Evolutionary conservation across 2,888 invertebrate genomes (phyloP).

Genomic region (Cheilosia vulpina): DNA sequence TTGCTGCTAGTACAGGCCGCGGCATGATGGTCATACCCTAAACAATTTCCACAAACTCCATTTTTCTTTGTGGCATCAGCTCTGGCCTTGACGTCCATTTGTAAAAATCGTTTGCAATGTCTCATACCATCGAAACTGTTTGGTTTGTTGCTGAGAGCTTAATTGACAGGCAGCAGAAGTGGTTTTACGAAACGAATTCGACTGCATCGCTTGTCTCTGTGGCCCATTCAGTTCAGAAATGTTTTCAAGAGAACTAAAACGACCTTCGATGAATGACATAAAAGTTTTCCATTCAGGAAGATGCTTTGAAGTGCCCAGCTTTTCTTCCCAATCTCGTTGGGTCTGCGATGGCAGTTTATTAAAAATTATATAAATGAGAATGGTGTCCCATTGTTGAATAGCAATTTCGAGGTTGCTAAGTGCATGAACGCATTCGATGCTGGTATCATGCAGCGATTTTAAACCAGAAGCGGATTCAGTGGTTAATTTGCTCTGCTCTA

Average conservation of each 20-base stretch:
- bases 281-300: conserved; percentile 29
- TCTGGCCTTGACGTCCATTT: no score
- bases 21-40: no score
- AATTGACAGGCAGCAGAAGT: not conserved
- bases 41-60: no score
- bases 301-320: no score
- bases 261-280: not conserved
- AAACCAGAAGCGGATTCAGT: conserved; percentile 9
- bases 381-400: no score
- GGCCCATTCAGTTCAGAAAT: conserved; percentile 4
- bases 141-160: not conserved
- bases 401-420: conserved; percentile 16
- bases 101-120: no score
- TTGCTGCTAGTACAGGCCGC: no score
- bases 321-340: no score
- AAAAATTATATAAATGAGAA: no score
- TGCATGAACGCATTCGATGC: conserved; percentile 35
- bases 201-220: not conserved
- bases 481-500: conserved; percentile 23
- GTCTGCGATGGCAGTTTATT: conserved; percentile 18
- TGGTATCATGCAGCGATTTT: conserved; percentile 9
- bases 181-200: conserved; percentile 7
- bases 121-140: conserved; percentile 3
- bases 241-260: conserved; percentile 28
- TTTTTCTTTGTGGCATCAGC: no score